Conservation (phyloP, 2,888 invertebrate species). For the Agapostemon virescens region DNA sequence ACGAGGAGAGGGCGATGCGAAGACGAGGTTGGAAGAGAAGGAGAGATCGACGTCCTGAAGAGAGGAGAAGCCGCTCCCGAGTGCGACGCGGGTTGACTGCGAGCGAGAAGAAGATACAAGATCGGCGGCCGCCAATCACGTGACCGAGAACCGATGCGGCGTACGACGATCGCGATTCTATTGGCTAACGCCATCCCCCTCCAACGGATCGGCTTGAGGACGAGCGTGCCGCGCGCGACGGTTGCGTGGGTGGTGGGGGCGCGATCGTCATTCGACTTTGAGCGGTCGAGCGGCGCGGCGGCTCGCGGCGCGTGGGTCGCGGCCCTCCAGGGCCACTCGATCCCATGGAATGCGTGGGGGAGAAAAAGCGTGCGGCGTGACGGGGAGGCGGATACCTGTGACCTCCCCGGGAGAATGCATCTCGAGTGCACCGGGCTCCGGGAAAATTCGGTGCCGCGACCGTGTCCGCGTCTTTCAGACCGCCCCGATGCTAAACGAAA, state of each 20-base stretch:
- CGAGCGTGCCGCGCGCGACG: conserved; percentile 78
- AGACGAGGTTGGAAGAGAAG: background rate
- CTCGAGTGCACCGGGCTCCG: conserved; percentile 15
- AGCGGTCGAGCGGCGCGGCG: conserved; percentile 73
- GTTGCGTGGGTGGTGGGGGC: conserved; percentile 80
- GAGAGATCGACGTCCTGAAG: background rate
- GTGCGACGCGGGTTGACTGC: conserved; percentile 40
- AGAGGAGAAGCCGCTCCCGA: conserved; percentile 16
- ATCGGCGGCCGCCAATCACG: conserved; percentile 70
- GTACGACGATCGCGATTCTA: conserved; percentile 74
- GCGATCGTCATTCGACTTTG: conserved; percentile 71
- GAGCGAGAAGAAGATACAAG: conserved; percentile 46
- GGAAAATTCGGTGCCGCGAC: background rate
- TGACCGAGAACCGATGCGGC: conserved; percentile 76
- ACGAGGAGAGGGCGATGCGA: conserved; percentile 20
- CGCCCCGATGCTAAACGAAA: fast-evolving
- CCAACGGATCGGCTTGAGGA: conserved; percentile 57
- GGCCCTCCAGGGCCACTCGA: conserved; percentile 50
- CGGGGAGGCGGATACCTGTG: conserved; percentile 40
- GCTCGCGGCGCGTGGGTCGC: conserved; percentile 68
- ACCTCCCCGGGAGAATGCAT: conserved; percentile 25
- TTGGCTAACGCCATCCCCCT: conserved; percentile 71
- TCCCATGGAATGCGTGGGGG: conserved; percentile 54
- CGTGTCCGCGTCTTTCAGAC: background rate
- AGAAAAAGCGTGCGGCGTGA: conserved; percentile 48